These are phyloP conservation scores for Eospalax fontanierii DNA, from an alignment of 2,797 vertebrate species.

Conservation along the genomic window DNA sequence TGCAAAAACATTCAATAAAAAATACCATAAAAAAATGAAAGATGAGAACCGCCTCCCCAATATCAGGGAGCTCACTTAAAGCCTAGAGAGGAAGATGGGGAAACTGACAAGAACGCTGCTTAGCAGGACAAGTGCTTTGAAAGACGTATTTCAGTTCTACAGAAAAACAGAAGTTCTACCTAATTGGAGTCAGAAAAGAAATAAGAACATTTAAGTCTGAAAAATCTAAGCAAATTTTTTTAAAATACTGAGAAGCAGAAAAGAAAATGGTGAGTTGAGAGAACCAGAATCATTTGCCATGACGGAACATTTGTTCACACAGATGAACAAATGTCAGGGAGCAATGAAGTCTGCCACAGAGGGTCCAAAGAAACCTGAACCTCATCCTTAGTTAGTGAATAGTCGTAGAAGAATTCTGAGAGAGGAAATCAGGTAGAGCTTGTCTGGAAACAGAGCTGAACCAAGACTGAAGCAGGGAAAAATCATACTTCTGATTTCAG, in stretches of 20 bases:
- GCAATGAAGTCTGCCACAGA: not conserved
- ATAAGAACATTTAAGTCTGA: not conserved
- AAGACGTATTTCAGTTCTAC: not conserved
- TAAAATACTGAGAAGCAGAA: not conserved
- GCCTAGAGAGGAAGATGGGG: not conserved
- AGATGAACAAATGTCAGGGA: not conserved
- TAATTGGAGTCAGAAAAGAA: not conserved
- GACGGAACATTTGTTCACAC: not conserved
- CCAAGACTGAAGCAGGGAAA: not conserved
- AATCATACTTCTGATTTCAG: not conserved
- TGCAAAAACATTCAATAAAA: too few relatives aligned
- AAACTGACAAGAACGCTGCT: not conserved
- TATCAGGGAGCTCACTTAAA: not conserved
- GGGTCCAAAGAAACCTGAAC: not conserved
- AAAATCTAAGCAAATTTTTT: not conserved
- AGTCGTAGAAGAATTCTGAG: not conserved
- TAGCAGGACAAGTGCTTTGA: not conserved
- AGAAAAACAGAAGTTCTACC: not conserved
- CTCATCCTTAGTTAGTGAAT: not conserved
- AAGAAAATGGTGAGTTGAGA: not conserved
- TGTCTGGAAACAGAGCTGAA: not conserved
- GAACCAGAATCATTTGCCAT: not conserved
- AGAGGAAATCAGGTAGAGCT: not conserved
- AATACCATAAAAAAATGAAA: not conserved
- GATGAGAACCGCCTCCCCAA: not conserved